phyloP scores from a whole-genome alignment of 2,797 vertebrate genomes.

The Poeciliopsis presidionis region DNA sequence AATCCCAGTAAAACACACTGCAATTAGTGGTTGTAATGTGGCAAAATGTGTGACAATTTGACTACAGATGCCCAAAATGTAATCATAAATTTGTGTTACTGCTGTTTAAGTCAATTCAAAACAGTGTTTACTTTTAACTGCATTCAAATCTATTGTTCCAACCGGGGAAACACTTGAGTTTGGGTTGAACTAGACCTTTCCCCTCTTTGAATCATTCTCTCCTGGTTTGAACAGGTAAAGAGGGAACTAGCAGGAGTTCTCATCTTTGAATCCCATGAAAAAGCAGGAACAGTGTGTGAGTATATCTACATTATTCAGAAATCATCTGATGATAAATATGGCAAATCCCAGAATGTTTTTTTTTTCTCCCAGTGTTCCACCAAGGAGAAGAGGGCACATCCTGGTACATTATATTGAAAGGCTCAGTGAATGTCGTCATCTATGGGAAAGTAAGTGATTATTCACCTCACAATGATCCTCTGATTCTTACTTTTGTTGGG shows the following conservation, averaged over 20 bases:
- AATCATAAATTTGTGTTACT: background rate
- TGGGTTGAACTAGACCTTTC: conserved; percentile 8
- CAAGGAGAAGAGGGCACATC: conserved; percentile 99
- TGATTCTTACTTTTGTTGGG: background rate
- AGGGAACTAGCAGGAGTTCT: conserved; percentile 93
- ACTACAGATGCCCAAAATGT: background rate
- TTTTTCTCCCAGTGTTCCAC: conserved; percentile 89
- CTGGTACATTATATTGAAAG: conserved; percentile 99
- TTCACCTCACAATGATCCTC: background rate
- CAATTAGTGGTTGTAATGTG: background rate
- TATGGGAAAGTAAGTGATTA: conserved; percentile 91
- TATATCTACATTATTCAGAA: conserved; percentile 42
- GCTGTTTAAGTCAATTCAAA: background rate
- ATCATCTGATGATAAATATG: conserved; percentile 5
- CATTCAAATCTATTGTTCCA: background rate
- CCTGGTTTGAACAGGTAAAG: conserved; percentile 87
- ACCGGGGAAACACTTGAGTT: background rate
- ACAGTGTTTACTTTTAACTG: background rate
- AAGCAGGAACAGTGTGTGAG: conserved; percentile 97
- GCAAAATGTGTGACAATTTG: background rate
- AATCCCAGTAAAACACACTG: background rate
- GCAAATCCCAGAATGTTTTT: conserved; percentile 22
- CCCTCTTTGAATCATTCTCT: background rate
- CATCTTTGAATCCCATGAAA: conserved; percentile 96
- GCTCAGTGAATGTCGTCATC: conserved; percentile 98